Percentiles rank a stretch among this genome's conserved stretches.
Evolutionary conservation across 2,888 invertebrate genomes (phyloP).

Genomic region (Clistopyga incitator): DNA sequence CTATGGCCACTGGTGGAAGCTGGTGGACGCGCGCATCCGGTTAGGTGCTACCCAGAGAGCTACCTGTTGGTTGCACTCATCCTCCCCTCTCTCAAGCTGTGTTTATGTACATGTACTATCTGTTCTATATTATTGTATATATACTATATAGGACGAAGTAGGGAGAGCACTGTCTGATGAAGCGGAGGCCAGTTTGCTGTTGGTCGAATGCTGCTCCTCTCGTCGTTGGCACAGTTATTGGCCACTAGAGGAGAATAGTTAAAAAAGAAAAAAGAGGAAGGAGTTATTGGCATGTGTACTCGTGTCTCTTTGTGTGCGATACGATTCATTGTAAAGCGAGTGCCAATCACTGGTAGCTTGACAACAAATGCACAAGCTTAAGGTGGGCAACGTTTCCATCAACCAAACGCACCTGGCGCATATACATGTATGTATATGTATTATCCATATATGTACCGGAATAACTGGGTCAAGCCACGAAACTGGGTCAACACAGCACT

Average conservation of each 20-base stretch:
- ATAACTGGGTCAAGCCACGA: constrained; percentile 63
- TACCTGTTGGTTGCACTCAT: constrained; percentile 63
- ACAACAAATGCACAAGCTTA: constrained; percentile 15
- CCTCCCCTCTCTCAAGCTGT: constrained; percentile 10
- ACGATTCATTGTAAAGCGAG: background rate
- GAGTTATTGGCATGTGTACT: constrained; percentile 3
- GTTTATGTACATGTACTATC: constrained; percentile 25
- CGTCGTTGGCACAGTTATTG: background rate
- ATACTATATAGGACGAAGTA: background rate
- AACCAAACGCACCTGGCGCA: constrained; percentile 30
- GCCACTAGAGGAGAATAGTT: background rate
- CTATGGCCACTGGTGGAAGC: constrained; percentile 61
- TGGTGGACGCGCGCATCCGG: constrained; percentile 55
- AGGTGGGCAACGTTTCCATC: constrained; percentile 39
- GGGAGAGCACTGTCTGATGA: constrained; percentile 15
- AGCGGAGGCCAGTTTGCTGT: constrained; percentile 35
- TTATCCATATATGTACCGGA: background rate
- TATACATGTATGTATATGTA: no score
- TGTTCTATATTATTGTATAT: constrained; percentile 38
- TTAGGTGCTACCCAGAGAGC: constrained; percentile 46
- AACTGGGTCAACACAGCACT: constrained; percentile 59
- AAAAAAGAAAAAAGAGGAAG: background rate
- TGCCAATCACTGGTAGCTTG: constrained; percentile 10
- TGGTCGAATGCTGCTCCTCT: constrained; percentile 12
- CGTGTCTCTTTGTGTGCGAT: constrained; percentile 3